These are phyloP conservation scores for Brachionus calyciflorus DNA, from an alignment of 1,140 invertebrate species.

Conservation along the genomic window DNA sequence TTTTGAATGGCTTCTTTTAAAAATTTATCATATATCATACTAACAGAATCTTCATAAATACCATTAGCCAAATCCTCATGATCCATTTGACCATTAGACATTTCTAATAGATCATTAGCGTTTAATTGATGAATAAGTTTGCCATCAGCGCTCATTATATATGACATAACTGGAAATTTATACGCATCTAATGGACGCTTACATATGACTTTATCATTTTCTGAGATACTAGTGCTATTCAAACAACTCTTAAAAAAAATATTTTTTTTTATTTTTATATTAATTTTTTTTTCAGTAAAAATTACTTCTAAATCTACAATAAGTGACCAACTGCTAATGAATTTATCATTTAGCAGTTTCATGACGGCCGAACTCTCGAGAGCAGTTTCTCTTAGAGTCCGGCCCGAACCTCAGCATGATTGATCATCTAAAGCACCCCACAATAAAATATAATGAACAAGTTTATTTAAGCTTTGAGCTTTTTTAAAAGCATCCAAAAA, in stretches of 20 bases:
- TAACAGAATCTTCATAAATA: slow-evolving; percentile 19
- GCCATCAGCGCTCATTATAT: background rate
- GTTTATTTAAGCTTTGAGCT: slow-evolving; percentile 47
- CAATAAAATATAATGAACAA: slow-evolving; percentile 55
- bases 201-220: slow-evolving; percentile 30
- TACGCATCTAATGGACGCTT: slow-evolving; percentile 29
- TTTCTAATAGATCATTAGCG: slow-evolving; percentile 45
- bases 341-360: slow-evolving; percentile 53
- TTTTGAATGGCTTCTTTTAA: slow-evolving; percentile 20
- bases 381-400: slow-evolving; percentile 45
- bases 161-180: slow-evolving; percentile 44
- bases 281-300: background rate
- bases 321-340: slow-evolving; percentile 58
- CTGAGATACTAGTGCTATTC: background rate
- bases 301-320: slow-evolving; percentile 57
- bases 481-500: slow-evolving; percentile 51
- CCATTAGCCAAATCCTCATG: slow-evolving; percentile 1
- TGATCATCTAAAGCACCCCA: slow-evolving; percentile 61
- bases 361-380: slow-evolving; percentile 56
- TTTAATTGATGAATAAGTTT: slow-evolving; percentile 42
- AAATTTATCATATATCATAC: slow-evolving; percentile 16
- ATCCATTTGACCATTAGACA: slow-evolving; percentile 12
- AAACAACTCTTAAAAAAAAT: slow-evolving; percentile 3
- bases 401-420: slow-evolving; percentile 58
- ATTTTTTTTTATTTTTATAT: background rate